Percentiles rank a stretch among this genome's conserved stretches.
These are phyloP conservation scores for Unio delphinus DNA, from an alignment of 2,888 invertebrate species.

Conservation along the genomic window DNA sequence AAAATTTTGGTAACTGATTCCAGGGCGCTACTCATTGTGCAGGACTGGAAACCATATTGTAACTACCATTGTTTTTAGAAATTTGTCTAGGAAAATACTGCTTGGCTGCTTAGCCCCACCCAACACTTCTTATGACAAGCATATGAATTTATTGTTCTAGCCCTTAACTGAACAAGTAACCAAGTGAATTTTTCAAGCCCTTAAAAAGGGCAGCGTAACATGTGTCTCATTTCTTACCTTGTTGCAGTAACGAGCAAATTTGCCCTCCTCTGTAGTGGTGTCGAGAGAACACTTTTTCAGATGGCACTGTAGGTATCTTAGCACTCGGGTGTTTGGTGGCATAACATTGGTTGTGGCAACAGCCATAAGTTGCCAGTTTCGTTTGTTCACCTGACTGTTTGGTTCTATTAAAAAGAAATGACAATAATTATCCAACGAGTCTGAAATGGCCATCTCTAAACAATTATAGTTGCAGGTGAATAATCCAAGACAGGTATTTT, in stretches of 20 bases:
- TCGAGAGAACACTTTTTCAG: conserved; percentile 90
- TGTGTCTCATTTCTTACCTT: conserved; percentile 51
- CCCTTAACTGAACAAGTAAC: too few species aligned
- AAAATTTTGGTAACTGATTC: too few species aligned
- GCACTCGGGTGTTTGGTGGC: conserved; percentile 87
- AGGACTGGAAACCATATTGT: too few species aligned
- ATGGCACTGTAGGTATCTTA: conserved; percentile 90
- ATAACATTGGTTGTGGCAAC: conserved; percentile 86
- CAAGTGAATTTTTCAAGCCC: too few species aligned
- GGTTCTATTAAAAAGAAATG: conserved; percentile 48
- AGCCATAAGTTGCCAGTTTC: conserved; percentile 93
- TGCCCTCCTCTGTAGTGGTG: conserved; percentile 92
- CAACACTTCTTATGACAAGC: too few species aligned
- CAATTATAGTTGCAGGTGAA: not conserved
- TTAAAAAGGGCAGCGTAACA: too few species aligned
- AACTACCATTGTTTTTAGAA: too few species aligned
- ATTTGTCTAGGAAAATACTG: too few species aligned
- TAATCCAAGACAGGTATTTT: not conserved
- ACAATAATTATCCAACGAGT: not conserved
- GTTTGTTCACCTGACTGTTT: conserved; percentile 72
- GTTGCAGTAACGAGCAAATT: conserved; percentile 93
- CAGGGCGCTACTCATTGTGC: too few species aligned
- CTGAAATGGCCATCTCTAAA: not conserved
- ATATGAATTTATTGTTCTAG: too few species aligned
- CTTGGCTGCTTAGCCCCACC: too few species aligned